A percentile compares a stretch with the other conserved stretches of the same genome.
Evolutionary conservation across 53 echinoderm and acorn worm genomes (phyloP).

Genomic region (Echinarachnius parma): DNA sequence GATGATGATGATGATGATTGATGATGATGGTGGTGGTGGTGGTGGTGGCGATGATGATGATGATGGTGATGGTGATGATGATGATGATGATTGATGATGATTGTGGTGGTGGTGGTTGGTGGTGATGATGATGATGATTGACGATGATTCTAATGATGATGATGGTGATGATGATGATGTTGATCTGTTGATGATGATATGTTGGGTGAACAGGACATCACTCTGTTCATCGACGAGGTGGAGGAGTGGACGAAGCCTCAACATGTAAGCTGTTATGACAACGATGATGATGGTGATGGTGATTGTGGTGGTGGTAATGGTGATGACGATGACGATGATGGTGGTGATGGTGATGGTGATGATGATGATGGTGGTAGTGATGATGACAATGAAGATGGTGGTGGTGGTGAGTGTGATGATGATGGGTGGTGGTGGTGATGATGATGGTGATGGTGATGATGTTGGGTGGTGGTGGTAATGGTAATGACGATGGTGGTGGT

Average conservation of each 20-base stretch:
- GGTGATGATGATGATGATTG: too few species aligned
- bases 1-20: slow-evolving; percentile 7
- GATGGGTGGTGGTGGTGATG: slow-evolving; percentile 36
- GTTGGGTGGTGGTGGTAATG: too few species aligned
- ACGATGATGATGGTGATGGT: slow-evolving; percentile 14
- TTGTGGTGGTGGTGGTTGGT: too few species aligned
- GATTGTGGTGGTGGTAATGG: too few species aligned
- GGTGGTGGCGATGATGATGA: not conserved
- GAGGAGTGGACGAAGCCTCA: slow-evolving; percentile 65
- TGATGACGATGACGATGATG: slow-evolving; percentile 1
- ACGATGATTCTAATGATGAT: too few species aligned
- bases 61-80: not conserved
- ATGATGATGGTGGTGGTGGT: too few species aligned
- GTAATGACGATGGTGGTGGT: too few species aligned
- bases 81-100: too few species aligned
- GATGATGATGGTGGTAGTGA: slow-evolving; percentile 35
- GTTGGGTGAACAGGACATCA: slow-evolving; percentile 51
- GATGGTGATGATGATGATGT: not conserved
- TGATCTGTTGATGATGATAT: too few species aligned
- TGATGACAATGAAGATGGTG: too few species aligned
- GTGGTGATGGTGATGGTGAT: slow-evolving; percentile 26
- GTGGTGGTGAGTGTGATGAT: too few species aligned
- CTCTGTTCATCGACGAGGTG: slow-evolving; percentile 55
- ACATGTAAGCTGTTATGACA: slow-evolving; percentile 42
- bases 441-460: slow-evolving; percentile 41